Evolutionary conservation across 1,140 invertebrate species (phyloP).

Genomic region (Ostrea denselamellosa): DNA sequence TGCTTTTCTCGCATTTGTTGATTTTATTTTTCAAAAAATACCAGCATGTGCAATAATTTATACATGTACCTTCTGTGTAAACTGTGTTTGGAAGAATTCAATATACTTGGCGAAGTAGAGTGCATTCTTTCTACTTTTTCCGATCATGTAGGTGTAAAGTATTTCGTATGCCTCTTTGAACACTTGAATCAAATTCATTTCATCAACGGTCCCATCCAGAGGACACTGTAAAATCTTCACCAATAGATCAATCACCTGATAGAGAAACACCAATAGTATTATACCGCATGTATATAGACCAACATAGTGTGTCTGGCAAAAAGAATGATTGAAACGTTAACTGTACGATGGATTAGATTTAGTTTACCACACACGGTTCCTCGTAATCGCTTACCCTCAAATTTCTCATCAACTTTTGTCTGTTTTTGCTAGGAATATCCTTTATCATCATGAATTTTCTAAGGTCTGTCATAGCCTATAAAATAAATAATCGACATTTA

Average conservation of each 20-base stretch:
- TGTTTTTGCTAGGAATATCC: conserved; percentile 72
- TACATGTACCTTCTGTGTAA: conserved; percentile 73
- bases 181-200: conserved; percentile 74
- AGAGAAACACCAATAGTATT: background rate
- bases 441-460: conserved; percentile 74
- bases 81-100: conserved; percentile 79
- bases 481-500: background rate
- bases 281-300: too few relatives aligned
- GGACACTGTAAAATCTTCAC: conserved; percentile 75
- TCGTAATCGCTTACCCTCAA: conserved; percentile 67
- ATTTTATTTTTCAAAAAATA: background rate
- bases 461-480: conserved; percentile 77
- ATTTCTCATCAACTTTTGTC: conserved; percentile 79
- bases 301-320: too few relatives aligned
- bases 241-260: conserved; percentile 76
- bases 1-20: background rate
- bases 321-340: too few relatives aligned
- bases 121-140: conserved; percentile 78
- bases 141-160: conserved; percentile 79
- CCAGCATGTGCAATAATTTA: background rate
- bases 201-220: conserved; percentile 73
- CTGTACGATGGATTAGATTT: too few relatives aligned
- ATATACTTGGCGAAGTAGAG: conserved; percentile 80
- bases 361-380: too few relatives aligned
- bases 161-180: conserved; percentile 78